phyloP scores from a whole-genome alignment of 37 sponge, comb jelly and placozoan species.

The Cliona cf. orientalis region DNA sequence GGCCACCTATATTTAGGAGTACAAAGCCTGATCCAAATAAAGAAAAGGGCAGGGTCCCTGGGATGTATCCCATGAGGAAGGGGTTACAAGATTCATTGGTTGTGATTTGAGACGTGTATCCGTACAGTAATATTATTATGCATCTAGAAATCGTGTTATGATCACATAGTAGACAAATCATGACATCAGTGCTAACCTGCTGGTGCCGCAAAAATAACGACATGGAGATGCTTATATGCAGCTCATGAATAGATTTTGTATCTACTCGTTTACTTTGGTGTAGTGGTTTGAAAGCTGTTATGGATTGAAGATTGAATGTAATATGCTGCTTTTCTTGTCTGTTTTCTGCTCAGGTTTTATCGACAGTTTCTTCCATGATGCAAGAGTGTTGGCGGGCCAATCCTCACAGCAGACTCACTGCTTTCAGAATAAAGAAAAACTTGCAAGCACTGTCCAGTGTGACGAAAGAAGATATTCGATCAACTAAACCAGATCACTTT shows the following conservation, averaged over 20 bases:
- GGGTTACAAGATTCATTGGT: too few relatives aligned
- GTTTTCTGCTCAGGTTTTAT: conserved; percentile 31
- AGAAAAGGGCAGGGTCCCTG: too few relatives aligned
- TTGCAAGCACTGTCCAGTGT: background rate
- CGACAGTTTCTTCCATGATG: conserved; percentile 57
- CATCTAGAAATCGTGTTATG: background rate
- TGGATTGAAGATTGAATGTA: background rate
- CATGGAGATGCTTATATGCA: background rate
- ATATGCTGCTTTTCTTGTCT: background rate
- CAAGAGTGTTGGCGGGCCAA: conserved; percentile 79
- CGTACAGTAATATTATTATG: too few relatives aligned
- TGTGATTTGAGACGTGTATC: too few relatives aligned
- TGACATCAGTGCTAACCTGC: background rate
- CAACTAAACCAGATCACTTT: too few relatives aligned
- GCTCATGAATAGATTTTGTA: background rate
- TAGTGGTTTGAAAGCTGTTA: background rate
- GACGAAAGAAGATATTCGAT: too few relatives aligned
- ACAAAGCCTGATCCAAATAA: too few relatives aligned
- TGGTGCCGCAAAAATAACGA: background rate
- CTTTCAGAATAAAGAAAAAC: conserved; percentile 62
- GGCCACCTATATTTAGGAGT: too few relatives aligned
- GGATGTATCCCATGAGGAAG: too few relatives aligned
- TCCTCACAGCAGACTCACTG: conserved; percentile 66
- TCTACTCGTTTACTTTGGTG: background rate
- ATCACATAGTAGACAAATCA: background rate